A percentile compares a stretch with the other conserved stretches of the same genome.
These are phyloP conservation scores for Cavia aperea DNA, from an alignment of 2,113 vertebrate species.

Conservation along the genomic window DNA sequence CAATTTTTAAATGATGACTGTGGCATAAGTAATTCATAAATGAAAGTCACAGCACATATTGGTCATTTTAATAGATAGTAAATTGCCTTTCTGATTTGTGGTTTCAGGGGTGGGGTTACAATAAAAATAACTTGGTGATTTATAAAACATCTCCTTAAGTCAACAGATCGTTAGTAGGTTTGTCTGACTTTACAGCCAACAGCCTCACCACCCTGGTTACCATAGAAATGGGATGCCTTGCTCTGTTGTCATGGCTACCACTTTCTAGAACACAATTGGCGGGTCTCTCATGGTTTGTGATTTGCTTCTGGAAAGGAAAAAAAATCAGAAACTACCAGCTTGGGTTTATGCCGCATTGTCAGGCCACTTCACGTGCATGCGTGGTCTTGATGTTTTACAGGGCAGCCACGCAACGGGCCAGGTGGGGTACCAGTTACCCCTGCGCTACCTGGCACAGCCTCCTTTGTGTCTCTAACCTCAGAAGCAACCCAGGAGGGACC, in stretches of 20 bases:
- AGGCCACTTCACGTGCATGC: not conserved
- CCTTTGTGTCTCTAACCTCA: not conserved
- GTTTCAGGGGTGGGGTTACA: slow-evolving; percentile 61
- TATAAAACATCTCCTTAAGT: slow-evolving; percentile 74
- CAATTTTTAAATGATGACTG: slow-evolving; percentile 63
- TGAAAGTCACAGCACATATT: slow-evolving; percentile 58
- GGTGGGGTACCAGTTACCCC: not conserved
- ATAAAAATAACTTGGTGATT: slow-evolving; percentile 76
- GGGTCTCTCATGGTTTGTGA: slow-evolving; percentile 66
- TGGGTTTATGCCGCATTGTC: slow-evolving; percentile 37
- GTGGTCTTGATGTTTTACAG: slow-evolving; percentile 24
- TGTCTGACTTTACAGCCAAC: slow-evolving; percentile 77
- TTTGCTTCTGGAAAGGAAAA: slow-evolving; percentile 60
- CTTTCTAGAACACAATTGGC: slow-evolving; percentile 72
- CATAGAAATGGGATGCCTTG: slow-evolving; percentile 76
- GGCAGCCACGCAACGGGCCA: not conserved
- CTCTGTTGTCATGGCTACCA: slow-evolving; percentile 74
- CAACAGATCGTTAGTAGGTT: slow-evolving; percentile 78
- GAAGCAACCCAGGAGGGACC: not conserved
- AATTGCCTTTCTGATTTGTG: slow-evolving; percentile 72
- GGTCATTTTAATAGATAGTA: slow-evolving; percentile 69
- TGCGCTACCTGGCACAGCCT: not conserved
- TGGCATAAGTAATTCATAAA: slow-evolving; percentile 71
- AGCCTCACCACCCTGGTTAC: slow-evolving; percentile 74
- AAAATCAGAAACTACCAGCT: slow-evolving; percentile 48